Percentiles rank a stretch among this genome's conserved stretches.
phyloP scores from a whole-genome alignment of 2,113 vertebrate species.

The Orthochromis indermauri region DNA sequence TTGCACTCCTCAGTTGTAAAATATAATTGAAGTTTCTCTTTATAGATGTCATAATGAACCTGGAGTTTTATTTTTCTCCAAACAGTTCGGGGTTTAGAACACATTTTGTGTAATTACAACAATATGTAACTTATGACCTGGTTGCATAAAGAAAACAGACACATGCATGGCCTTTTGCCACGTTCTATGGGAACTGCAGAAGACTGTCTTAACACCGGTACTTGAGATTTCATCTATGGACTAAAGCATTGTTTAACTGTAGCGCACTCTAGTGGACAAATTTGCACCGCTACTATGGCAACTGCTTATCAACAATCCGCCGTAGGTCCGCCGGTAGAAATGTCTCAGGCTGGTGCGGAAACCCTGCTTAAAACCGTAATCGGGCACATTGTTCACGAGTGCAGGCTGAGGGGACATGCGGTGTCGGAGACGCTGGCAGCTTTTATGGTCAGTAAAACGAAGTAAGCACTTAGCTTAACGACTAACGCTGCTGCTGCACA shows the following conservation, averaged over 20 bases:
- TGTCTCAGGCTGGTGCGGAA: conserved; percentile 67
- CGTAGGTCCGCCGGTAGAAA: not conserved
- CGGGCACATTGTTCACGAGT: conserved; percentile 69
- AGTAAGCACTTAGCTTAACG: not conserved
- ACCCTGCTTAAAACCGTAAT: conserved; percentile 77
- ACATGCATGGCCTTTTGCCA: not conserved
- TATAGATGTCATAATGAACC: too few species aligned
- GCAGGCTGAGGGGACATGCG: conserved; percentile 61
- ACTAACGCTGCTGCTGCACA: not conserved
- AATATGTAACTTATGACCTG: not conserved
- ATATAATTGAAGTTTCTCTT: too few species aligned
- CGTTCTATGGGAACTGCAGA: not conserved
- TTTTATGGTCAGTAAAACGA: conserved; percentile 77
- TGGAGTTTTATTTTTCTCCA: too few species aligned
- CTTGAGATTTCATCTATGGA: not conserved
- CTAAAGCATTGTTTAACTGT: not conserved
- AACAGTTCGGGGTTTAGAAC: not conserved
- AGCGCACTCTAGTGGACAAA: not conserved
- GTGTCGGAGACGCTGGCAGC: conserved; percentile 78
- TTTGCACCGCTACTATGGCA: not conserved
- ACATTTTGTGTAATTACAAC: not conserved
- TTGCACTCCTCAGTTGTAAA: too few species aligned
- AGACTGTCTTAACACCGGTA: not conserved
- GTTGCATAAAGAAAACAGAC: not conserved
- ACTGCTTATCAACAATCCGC: not conserved